Base-by-base conservation (phyloP, 2,113 vertebrate genomes). In the Zosterops borbonicus region DNA sequence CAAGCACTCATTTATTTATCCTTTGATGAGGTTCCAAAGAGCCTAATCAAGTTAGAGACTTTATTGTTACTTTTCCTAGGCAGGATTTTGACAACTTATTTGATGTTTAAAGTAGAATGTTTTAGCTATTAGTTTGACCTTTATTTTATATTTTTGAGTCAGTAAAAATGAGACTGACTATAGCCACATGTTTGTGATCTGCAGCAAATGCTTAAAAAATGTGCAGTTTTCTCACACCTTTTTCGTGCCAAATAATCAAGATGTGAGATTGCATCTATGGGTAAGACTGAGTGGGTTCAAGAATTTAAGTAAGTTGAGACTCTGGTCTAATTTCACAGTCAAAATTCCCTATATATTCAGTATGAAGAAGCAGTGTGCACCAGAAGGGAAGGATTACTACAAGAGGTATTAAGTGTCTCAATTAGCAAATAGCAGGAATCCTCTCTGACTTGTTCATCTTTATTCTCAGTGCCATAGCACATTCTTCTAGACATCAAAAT, bases 21-120 rank as follows among this genome's bases (percentile, higher is more conserved):
- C 49, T 83, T 89, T 94, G 84, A 91, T 91, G 75, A 95, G 53
- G 41, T 87, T 92, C 89, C 81, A 91, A 91, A 92, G 18, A 94
- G 18, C 44, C 53, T 91, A 96, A 92, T 95, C 53, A 83, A 82
- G 31, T 92, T 90, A 89, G 31, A 82, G 28, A 25, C 28, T 83
- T 87, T 91, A 65, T 85, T 91, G 25, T 76, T 95, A 73, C 58
- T 85, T 87, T 85, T 80, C 12, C 6, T 53, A 37, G 16, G 21
- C 74, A 80, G n/a, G 33, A 64, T 87, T 95, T 89, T 85, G 70
- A 83, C 65, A 91, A 84, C 16, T 64, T 84, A 76, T 50, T 91
- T 82, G 69, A 49, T 59, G 11, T 60, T 68, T 91, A 55, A 73
- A 94, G 31, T 23, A 33, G 33, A 42, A 67, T 67, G 14, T 9